Percentiles rank a stretch among this genome's conserved stretches.
Evolutionary conservation across 64 coral and sea anemone species (phyloP).

Genomic region (Anthopleura sola): DNA sequence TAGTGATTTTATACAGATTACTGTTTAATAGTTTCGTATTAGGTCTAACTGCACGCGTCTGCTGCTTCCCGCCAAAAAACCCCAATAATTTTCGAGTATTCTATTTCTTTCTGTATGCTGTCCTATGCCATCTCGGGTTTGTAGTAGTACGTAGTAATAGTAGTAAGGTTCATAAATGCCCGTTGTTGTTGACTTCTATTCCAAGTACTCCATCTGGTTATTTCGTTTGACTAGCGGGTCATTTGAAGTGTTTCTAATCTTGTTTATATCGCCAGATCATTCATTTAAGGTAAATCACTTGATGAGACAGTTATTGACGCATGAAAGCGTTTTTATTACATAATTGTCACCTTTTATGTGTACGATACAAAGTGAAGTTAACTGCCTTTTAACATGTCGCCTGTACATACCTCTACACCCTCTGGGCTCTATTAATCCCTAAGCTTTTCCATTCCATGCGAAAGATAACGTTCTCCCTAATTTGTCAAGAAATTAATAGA

Average conservation of each 20-base stretch:
- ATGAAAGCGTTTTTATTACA: slow-evolving; percentile 1
- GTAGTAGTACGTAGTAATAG: no score
- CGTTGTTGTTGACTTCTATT: neutral
- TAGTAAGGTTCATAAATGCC: neutral
- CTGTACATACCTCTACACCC: neutral
- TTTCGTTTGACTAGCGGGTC: neutral
- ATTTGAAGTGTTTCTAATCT: slow-evolving; percentile 10
- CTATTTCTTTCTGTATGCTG: neutral
- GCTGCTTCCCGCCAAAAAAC: neutral
- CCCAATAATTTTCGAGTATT: neutral
- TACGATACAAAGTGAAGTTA: neutral
- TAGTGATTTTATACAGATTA: neutral
- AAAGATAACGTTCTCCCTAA: neutral
- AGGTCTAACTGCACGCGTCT: neutral
- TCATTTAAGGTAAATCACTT: slow-evolving; percentile 14
- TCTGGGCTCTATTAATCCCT: neutral
- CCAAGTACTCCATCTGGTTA: neutral
- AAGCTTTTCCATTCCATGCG: neutral
- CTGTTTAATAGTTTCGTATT: neutral
- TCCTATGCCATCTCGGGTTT: neutral
- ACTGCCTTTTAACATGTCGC: neutral
- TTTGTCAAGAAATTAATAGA: neutral
- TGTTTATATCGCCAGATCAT: slow-evolving; percentile 3
- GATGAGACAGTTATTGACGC: slow-evolving; percentile 6
- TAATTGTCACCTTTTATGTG: slow-evolving; percentile 13